A percentile compares a stretch with the other conserved stretches of the same genome.
phyloP scores from a whole-genome alignment of 2,888 invertebrate genomes.

The Thera britannica region DNA sequence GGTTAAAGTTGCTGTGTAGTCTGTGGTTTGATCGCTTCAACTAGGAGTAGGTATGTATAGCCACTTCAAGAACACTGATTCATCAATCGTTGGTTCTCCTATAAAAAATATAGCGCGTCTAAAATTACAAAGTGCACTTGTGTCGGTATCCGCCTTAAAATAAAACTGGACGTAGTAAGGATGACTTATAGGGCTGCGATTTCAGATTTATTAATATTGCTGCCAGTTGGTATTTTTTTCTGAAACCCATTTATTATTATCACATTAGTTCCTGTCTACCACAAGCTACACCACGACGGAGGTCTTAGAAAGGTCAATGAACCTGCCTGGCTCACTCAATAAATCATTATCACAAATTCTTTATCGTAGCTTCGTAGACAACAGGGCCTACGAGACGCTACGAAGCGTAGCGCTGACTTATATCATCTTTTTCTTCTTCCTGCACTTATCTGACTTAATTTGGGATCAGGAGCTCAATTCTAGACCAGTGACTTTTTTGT shows the following conservation, averaged over 20 bases:
- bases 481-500: no score
- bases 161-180: conserved; percentile 1
- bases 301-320: no score
- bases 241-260: no score
- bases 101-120: conserved; percentile 15
- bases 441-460: no score
- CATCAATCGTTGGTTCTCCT: conserved; percentile 27
- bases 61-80: conserved; percentile 11
- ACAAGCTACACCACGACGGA: no score
- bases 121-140: conserved; percentile 20
- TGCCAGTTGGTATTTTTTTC: no score
- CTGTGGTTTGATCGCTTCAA: no score
- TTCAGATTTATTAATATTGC: not conserved
- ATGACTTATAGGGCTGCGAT: not conserved
- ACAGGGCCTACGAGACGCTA: not conserved
- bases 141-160: conserved; percentile 4
- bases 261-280: no score
- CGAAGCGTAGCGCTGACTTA: not conserved
- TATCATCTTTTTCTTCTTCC: no score
- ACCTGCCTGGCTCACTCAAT: not conserved
- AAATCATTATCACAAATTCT: not conserved
- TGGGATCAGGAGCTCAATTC: no score
- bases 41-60: not conserved
- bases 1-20: not conserved
- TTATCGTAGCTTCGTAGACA: conserved; percentile 3